phyloP scores from a whole-genome alignment of 1,140 invertebrate species.

The Prorops nasuta region DNA sequence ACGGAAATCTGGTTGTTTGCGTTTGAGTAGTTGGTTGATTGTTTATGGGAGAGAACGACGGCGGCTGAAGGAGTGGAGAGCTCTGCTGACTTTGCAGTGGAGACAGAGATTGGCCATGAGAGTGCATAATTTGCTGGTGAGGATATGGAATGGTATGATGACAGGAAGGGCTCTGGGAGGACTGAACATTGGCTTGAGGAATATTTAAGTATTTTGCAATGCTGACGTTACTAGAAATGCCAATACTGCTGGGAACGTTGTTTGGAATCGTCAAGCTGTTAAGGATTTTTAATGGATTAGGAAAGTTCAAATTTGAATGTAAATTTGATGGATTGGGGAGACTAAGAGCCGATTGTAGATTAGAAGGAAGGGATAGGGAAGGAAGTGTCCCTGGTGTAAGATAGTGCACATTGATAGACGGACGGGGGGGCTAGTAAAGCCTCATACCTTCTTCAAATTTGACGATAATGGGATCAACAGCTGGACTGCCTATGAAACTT shows the following conservation, averaged over 20 bases:
- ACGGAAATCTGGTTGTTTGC: slow-evolving; percentile 45
- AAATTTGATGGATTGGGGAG: slow-evolving; percentile 47
- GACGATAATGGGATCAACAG: slow-evolving; percentile 68
- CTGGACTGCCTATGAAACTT: slow-evolving; percentile 52
- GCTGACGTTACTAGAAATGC: slow-evolving; percentile 34
- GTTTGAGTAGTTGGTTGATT: slow-evolving; percentile 34
- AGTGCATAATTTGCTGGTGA: slow-evolving; percentile 31
- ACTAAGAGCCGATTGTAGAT: too few relatives aligned
- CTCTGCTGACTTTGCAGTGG: slow-evolving; percentile 38
- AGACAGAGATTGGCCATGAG: slow-evolving; percentile 30
- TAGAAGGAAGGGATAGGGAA: too few relatives aligned
- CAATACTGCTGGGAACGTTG: slow-evolving; percentile 31
- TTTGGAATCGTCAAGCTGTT: slow-evolving; percentile 35
- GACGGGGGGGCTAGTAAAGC: slow-evolving; percentile 63
- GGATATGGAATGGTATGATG: slow-evolving; percentile 37
- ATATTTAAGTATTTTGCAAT: slow-evolving; percentile 34
- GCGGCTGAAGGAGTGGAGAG: slow-evolving; percentile 38
- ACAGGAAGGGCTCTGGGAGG: slow-evolving; percentile 42
- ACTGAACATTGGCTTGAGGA: slow-evolving; percentile 30
- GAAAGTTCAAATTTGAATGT: slow-evolving; percentile 45
- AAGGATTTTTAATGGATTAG: slow-evolving; percentile 32
- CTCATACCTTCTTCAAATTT: slow-evolving; percentile 79
- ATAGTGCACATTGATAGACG: slow-evolving; percentile 55
- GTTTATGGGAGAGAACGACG: slow-evolving; percentile 37
- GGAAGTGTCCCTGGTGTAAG: slow-evolving; percentile 51